These are phyloP conservation scores for Xyrichtys novacula DNA, from an alignment of 2,797 vertebrate genomes.

Conservation along the genomic window DNA sequence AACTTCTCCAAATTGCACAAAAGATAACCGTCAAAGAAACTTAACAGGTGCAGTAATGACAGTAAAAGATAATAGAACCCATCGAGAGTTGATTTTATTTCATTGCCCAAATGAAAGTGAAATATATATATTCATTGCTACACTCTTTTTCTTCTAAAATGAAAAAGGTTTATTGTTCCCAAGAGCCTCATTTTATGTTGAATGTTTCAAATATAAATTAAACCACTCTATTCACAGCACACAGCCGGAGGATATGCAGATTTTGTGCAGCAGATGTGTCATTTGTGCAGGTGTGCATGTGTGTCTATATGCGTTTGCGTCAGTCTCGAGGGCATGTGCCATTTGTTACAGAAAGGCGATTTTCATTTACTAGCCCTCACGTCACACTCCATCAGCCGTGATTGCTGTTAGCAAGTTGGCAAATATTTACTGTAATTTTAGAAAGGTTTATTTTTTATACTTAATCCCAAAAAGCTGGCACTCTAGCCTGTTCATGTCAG, in stretches of 20 bases:
- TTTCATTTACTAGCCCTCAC: constrained; percentile 78
- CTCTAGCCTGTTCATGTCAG: constrained; percentile 40
- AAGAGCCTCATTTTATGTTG: constrained; percentile 51
- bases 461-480: constrained; percentile 67
- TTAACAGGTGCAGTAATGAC: constrained; percentile 10
- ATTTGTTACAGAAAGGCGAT: constrained; percentile 71
- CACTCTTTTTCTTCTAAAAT: constrained; percentile 46
- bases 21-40: constrained; percentile 24
- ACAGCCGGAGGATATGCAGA: constrained; percentile 37
- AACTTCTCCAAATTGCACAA: constrained; percentile 18
- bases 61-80: constrained; percentile 29
- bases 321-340: constrained; percentile 53
- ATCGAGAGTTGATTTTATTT: constrained; percentile 36
- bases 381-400: constrained; percentile 71
- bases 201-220: constrained; percentile 63
- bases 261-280: constrained; percentile 29
- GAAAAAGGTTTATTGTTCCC: constrained; percentile 49
- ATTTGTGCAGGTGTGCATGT: background rate
- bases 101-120: constrained; percentile 40
- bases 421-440: constrained; percentile 84
- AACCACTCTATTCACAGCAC: constrained; percentile 42
- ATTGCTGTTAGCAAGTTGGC: constrained; percentile 75
- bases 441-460: constrained; percentile 76
- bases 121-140: constrained; percentile 40
- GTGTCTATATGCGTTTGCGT: constrained; percentile 21